A percentile compares a stretch with the other conserved stretches of the same genome.
Conservation (phyloP, 2,888 invertebrate genomes). For the Hipparchia semele region DNA sequence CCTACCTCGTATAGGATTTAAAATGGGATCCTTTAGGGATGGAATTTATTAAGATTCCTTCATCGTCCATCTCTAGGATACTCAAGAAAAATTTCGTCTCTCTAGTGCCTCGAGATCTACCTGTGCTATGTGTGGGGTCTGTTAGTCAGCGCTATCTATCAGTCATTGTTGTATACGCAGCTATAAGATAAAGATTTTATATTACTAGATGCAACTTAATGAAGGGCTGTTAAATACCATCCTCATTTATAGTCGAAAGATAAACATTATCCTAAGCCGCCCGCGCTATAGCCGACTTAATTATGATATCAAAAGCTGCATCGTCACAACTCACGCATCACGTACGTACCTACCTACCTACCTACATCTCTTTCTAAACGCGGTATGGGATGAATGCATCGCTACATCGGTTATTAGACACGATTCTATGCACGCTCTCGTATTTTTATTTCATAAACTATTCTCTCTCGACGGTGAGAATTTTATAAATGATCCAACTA, state of each 20-base stretch:
- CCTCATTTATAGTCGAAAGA: slow-evolving; percentile 68
- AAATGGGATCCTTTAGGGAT: no score
- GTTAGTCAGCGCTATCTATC: no score
- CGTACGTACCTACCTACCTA: slow-evolving; percentile 24
- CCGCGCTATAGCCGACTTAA: slow-evolving; percentile 59
- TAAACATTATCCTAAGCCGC: slow-evolving; percentile 66
- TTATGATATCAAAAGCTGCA: slow-evolving; percentile 79
- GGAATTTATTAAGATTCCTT: no score
- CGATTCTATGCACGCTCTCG: slow-evolving; percentile 80
- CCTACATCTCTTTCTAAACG: slow-evolving; percentile 56
- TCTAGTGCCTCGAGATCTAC: no score
- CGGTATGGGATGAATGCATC: slow-evolving; percentile 59
- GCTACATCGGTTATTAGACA: slow-evolving; percentile 77
- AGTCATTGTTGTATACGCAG: no score
- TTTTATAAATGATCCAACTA: slow-evolving; percentile 57
- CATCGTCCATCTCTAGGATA: no score
- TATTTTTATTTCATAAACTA: slow-evolving; percentile 63
- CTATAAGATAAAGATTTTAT: neutral
- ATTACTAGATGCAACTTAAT: neutral
- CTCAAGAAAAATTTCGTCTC: no score
- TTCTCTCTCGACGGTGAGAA: slow-evolving; percentile 42
- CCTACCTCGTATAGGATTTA: no score
- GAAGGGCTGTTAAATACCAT: slow-evolving; percentile 41
- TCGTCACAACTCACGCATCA: slow-evolving; percentile 57
- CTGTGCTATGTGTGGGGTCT: no score